These are phyloP conservation scores for Vimba vimba DNA, from an alignment of 2,113 vertebrate species.

Conservation along the genomic window DNA sequence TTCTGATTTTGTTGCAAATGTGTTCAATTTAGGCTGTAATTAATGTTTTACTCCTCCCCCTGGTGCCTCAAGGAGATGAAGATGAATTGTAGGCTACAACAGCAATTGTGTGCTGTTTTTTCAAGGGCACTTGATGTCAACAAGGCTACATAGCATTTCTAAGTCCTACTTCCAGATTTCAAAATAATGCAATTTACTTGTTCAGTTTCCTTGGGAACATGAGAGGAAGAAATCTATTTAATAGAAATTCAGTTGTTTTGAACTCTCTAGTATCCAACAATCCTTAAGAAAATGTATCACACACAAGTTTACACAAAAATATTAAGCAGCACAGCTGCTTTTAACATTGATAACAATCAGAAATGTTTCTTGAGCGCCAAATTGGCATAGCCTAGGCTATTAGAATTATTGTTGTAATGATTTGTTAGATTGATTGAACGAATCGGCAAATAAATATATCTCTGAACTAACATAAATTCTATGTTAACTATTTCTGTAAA, in stretches of 20 bases:
- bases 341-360: too few relatives aligned
- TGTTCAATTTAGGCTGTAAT: constrained; percentile 5
- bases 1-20: not conserved
- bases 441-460: not conserved
- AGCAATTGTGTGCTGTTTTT: not conserved
- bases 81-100: not conserved
- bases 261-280: too few relatives aligned
- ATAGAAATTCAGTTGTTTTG: too few relatives aligned
- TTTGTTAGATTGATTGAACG: not conserved
- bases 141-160: not conserved
- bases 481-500: not conserved
- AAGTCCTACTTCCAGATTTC: constrained; percentile 5
- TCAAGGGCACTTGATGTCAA: constrained; percentile 9
- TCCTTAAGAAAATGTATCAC: too few relatives aligned
- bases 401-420: too few relatives aligned
- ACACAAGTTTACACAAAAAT: too few relatives aligned
- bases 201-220: not conserved
- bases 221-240: too few relatives aligned
- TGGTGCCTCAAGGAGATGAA: not conserved
- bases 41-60: not conserved
- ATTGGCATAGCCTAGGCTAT: too few relatives aligned
- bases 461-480: not conserved
- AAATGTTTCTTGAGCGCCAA: too few relatives aligned
- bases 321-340: too few relatives aligned
- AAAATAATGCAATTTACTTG: constrained; percentile 21